Percentiles rank a stretch among this genome's conserved stretches.
Conservation (phyloP, 1,140 invertebrate species). For the Laupala kohalensis region DNA sequence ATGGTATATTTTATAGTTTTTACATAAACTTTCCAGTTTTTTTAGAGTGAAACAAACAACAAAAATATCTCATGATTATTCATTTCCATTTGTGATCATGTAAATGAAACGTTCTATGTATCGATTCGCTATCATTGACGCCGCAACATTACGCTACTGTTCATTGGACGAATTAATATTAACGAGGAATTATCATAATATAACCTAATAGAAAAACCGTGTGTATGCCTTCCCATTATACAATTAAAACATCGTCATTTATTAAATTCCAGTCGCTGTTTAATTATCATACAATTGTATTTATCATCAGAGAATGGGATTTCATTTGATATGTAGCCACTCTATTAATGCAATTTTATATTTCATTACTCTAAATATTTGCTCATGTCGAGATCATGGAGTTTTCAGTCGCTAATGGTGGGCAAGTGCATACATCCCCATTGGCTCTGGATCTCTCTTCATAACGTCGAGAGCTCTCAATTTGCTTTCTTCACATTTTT, state of each 20-base stretch:
- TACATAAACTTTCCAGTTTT: neutral
- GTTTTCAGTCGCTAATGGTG: too few relatives aligned
- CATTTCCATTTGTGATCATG: neutral
- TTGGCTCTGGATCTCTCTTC: too few relatives aligned
- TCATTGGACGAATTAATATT: neutral
- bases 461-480: too few relatives aligned
- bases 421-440: too few relatives aligned
- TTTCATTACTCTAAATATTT: neutral
- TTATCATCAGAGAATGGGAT: neutral
- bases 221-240: neutral
- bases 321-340: neutral
- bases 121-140: neutral
- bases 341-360: neutral
- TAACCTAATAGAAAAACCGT: neutral
- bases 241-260: neutral
- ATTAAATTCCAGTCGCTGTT: neutral
- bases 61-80: neutral
- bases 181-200: neutral
- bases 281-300: neutral
- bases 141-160: neutral
- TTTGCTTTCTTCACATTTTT: too few relatives aligned
- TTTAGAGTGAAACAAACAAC: neutral
- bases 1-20: neutral
- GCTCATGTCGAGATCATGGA: neutral
- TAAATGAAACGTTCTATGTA: neutral